Conservation (phyloP, 2,113 vertebrate species). For the Indicator maculatus region DNA sequence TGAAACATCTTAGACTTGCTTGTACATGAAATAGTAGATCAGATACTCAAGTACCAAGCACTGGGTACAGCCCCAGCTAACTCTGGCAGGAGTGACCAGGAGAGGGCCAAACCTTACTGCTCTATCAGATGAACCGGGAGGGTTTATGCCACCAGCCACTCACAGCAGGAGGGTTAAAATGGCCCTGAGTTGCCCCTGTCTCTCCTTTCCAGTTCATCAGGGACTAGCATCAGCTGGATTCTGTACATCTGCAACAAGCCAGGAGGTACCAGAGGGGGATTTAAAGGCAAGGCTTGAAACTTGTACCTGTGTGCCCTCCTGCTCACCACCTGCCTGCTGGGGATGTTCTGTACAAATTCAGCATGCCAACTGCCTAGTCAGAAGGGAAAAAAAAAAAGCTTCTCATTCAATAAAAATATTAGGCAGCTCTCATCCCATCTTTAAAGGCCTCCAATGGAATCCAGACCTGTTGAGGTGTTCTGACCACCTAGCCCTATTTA, state of each 20-base stretch:
- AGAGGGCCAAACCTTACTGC: background rate
- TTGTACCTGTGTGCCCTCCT: background rate
- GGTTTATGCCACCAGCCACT: background rate
- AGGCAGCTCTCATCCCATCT: background rate
- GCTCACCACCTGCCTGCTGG: slow-evolving; percentile 38
- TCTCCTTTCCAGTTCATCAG: background rate
- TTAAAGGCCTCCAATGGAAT: background rate
- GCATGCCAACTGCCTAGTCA: background rate
- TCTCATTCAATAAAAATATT: slow-evolving; percentile 14
- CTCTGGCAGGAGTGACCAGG: background rate
- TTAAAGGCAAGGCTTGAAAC: slow-evolving; percentile 17
- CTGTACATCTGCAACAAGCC: background rate
- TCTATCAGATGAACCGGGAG: background rate
- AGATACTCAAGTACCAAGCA: background rate
- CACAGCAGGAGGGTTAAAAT: background rate
- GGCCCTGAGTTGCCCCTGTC: background rate
- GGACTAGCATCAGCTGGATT: background rate
- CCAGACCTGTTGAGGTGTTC: background rate
- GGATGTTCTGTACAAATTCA: slow-evolving; percentile 30
- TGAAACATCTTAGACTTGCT: background rate
- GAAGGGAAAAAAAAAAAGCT: background rate
- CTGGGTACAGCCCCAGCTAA: background rate
- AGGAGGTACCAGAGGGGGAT: slow-evolving; percentile 14
- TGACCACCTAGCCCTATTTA: background rate
- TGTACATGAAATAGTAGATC: background rate